phyloP scores from a whole-genome alignment of 1,140 invertebrate species.

The Anoplolepis gracilipes region DNA sequence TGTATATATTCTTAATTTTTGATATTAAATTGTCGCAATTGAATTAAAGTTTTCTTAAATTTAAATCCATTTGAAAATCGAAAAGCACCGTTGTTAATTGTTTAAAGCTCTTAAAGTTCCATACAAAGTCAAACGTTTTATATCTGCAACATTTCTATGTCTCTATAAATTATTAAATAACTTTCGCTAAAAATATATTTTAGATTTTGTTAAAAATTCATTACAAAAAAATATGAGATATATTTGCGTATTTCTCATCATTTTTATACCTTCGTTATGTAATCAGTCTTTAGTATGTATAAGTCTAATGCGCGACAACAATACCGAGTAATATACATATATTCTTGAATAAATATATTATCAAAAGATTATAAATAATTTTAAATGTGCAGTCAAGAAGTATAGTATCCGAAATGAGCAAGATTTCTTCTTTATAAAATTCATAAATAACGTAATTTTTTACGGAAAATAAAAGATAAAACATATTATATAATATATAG shows the following conservation, averaged over 20 bases:
- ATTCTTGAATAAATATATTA: slow-evolving; percentile 33
- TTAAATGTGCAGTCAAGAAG: slow-evolving; percentile 34
- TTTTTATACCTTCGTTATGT: neutral
- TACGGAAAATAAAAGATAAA: neutral
- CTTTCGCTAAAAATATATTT: neutral
- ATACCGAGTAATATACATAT: slow-evolving; percentile 18
- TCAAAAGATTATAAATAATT: slow-evolving; percentile 40
- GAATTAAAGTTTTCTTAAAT: slow-evolving; percentile 19
- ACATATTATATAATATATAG: neutral
- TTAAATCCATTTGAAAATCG: slow-evolving; percentile 16
- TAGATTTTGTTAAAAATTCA: neutral
- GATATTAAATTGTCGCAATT: neutral
- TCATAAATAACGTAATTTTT: slow-evolving; percentile 2
- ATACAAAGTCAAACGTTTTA: neutral
- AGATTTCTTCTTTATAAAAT: slow-evolving; percentile 18
- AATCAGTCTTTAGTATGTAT: slow-evolving; percentile 6
- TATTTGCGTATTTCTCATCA: neutral
- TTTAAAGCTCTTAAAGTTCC: neutral
- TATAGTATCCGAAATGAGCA: slow-evolving; percentile 26
- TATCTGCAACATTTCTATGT: neutral
- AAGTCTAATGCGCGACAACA: slow-evolving; percentile 24
- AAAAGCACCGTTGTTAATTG: neutral
- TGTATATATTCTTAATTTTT: neutral
- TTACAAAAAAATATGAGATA: slow-evolving; percentile 10
- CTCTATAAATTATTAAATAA: neutral